phyloP scores from a whole-genome alignment of 1,140 invertebrate genomes.

The Platorchestia sp. region DNA sequence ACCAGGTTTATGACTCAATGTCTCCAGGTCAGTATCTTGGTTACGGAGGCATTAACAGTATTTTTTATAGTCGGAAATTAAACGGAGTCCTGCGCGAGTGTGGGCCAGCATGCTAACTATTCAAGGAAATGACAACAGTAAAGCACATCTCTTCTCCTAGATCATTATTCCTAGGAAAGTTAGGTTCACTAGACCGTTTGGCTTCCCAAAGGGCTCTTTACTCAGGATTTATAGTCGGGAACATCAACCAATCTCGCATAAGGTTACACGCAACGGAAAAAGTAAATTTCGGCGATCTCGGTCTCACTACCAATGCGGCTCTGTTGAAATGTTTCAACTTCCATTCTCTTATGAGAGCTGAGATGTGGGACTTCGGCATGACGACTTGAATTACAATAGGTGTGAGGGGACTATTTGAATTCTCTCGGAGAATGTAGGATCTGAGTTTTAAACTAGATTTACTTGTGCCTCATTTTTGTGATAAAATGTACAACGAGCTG shows the following conservation, averaged over 20 bases:
- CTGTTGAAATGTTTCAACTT: neutral
- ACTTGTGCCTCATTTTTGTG: neutral
- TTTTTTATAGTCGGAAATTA: constrained; percentile 56
- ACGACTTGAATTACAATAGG: neutral
- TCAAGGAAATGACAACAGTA: constrained; percentile 52
- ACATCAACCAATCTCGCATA: constrained; percentile 33
- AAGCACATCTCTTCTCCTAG: constrained; percentile 45
- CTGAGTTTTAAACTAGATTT: neutral
- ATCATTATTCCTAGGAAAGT: constrained; percentile 46
- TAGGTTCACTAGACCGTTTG: constrained; percentile 16
- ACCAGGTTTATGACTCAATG: constrained; percentile 53
- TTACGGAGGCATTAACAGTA: constrained; percentile 55
- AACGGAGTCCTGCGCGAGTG: constrained; percentile 50
- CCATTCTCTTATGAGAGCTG: neutral
- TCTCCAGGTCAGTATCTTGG: constrained; percentile 53
- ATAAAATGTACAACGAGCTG: neutral
- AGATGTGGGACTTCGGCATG: neutral
- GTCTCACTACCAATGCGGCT: neutral
- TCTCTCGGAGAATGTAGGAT: neutral
- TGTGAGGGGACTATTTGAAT: neutral
- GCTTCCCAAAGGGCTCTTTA: constrained; percentile 22
- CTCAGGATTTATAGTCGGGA: constrained; percentile 30
- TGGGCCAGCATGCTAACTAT: constrained; percentile 45
- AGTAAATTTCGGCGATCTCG: neutral
- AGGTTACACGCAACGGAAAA: constrained; percentile 32